Conservation (phyloP, 1,140 invertebrate genomes). For the Calosoma granatense region DNA sequence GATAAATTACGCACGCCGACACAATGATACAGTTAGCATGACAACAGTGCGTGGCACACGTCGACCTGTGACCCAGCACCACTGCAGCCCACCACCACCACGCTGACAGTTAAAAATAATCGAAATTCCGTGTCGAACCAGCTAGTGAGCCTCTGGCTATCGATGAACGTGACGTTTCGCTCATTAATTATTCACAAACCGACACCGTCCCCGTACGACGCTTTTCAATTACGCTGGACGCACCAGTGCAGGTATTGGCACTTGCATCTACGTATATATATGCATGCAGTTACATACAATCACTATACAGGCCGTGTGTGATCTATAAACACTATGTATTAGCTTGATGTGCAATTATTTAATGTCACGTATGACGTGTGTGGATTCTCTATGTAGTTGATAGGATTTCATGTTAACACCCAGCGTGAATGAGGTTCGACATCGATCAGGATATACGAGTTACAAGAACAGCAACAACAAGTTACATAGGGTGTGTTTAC, state of each 20-base stretch:
- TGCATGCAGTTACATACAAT: background rate
- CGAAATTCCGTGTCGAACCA: background rate
- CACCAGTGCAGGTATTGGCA: background rate
- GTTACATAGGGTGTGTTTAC: too few relatives aligned
- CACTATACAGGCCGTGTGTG: too few relatives aligned
- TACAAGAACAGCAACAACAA: too few relatives aligned
- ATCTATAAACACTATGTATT: too few relatives aligned
- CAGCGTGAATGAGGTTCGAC: too few relatives aligned
- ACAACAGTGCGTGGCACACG: background rate
- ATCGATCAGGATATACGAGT: too few relatives aligned
- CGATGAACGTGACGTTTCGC: background rate
- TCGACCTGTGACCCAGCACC: background rate
- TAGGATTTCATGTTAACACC: too few relatives aligned
- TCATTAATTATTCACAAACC: background rate
- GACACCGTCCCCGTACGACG: background rate
- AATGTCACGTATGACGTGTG: too few relatives aligned
- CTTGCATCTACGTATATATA: background rate
- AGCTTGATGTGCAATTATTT: too few relatives aligned
- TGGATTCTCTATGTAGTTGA: too few relatives aligned
- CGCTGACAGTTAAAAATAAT: background rate
- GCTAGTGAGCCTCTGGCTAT: background rate
- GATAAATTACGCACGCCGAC: background rate
- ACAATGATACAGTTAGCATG: background rate
- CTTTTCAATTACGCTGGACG: background rate
- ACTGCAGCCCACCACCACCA: too few relatives aligned